Percentiles rank a stretch among this genome's conserved stretches.
Evolutionary conservation across 1,140 invertebrate species (phyloP).

Genomic region (Agraylea sexmaculata): DNA sequence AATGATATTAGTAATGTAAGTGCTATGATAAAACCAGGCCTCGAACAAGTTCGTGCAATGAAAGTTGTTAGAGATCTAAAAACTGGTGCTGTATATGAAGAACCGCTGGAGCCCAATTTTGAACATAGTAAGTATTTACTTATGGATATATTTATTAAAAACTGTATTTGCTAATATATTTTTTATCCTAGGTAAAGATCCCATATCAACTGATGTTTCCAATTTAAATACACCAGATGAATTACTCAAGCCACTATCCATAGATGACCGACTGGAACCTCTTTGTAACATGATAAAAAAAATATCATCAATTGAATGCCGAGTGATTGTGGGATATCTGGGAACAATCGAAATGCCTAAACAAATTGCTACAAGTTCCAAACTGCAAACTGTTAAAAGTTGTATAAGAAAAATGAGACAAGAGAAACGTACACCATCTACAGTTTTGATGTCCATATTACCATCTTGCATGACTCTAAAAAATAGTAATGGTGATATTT

Average conservation of each 20-base stretch:
- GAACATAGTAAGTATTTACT: conserved; percentile 13
- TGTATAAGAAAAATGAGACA: conserved; percentile 81
- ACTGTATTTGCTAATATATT: neutral
- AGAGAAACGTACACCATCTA: conserved; percentile 78
- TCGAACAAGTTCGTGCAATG: conserved; percentile 39
- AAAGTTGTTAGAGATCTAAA: conserved; percentile 36
- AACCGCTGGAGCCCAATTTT: conserved; percentile 20
- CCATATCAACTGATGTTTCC: neutral
- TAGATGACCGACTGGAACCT: conserved; percentile 14
- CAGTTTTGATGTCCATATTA: conserved; percentile 75
- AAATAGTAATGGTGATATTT: conserved; percentile 48
- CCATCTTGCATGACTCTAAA: conserved; percentile 63
- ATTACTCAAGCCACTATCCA: conserved; percentile 3
- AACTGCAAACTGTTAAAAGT: conserved; percentile 58
- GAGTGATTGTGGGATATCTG: conserved; percentile 83
- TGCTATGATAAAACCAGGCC: conserved; percentile 30
- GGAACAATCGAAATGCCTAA: conserved; percentile 93
- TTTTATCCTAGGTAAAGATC: neutral
- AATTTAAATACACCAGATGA: neutral
- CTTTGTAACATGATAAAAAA: conserved; percentile 15
- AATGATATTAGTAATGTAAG: conserved; percentile 32
- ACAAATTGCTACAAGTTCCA: conserved; percentile 63
- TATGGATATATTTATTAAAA: neutral
- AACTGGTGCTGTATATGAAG: conserved; percentile 40
- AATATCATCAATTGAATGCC: conserved; percentile 50